These are phyloP conservation scores for Tiliacea citrago DNA, from an alignment of 2,888 invertebrate genomes.

Conservation along the genomic window DNA sequence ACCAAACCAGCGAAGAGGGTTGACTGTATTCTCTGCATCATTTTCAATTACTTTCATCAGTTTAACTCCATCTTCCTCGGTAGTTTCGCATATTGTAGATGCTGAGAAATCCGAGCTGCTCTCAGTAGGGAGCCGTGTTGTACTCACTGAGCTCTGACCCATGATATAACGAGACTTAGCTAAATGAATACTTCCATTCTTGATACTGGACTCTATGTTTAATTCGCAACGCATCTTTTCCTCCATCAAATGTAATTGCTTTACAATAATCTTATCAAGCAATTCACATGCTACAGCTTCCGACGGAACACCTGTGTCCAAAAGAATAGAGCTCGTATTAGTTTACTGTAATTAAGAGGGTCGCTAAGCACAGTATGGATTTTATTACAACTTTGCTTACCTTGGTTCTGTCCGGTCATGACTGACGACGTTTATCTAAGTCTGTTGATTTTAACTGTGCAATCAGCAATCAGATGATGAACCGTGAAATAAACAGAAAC, in stretches of 20 bases:
- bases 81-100: constrained; percentile 78
- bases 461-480: neutral
- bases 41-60: constrained; percentile 82
- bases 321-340: constrained; percentile 21
- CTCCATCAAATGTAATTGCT: constrained; percentile 93
- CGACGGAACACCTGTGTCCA: constrained; percentile 48
- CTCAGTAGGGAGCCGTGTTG: constrained; percentile 93
- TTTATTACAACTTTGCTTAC: constrained; percentile 27
- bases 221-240: constrained; percentile 93
- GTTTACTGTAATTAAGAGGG: neutral
- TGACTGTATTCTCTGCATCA: constrained; percentile 78
- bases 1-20: constrained; percentile 97
- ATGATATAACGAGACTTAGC: constrained; percentile 95
- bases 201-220: constrained; percentile 92
- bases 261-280: constrained; percentile 93
- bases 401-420: constrained; percentile 45
- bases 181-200: constrained; percentile 93
- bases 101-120: constrained; percentile 88
- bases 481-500: neutral
- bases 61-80: constrained; percentile 84
- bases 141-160: constrained; percentile 93
- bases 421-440: neutral
- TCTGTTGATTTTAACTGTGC: neutral
- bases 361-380: neutral
- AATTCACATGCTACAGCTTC: constrained; percentile 88